Base-by-base conservation (phyloP, 2,888 invertebrate species). In the Incurvaria masculella region DNA sequence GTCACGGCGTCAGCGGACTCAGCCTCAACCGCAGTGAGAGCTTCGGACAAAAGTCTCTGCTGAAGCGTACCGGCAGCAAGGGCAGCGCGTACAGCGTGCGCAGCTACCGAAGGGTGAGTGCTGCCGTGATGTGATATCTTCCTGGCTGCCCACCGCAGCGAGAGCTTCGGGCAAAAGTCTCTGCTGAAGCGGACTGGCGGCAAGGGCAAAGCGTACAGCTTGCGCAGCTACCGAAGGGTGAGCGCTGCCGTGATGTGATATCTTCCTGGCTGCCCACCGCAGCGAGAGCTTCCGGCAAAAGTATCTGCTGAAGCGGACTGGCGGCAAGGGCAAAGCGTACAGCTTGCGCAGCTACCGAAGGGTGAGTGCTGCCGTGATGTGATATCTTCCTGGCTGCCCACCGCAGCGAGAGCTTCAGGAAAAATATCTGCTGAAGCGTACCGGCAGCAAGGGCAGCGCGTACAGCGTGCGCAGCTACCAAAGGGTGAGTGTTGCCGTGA, bases 1-100 rank as follows among this genome's bases (percentile, higher is more conserved):
- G 78, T 10, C 80, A 80, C 47, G 80, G 80, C 2, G 61, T 81
- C 49, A 80, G 80, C 53, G 79, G 80, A 1, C 63, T 81, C 16
- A 81, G 79, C 49, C 67, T 82, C 1, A 79, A 75, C 50, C 65
- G 81, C 26, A 65, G 73, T 2, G 68, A 79, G 56, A 76, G 76
- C 49, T 60, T 81, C 42, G 81, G 69, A 42, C 80, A 81, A 49
- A 65, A 76, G 2, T 66, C 78, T 2, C 49, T 74, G 50, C 56
- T 79, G 0, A 76, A 76, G 52, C 63, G 79, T 2, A 78, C 76
- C 0, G 61, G 73, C 48, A 79, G 79, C 55, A 76, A 75, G 59
- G 74, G 78, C 52, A 79, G 79, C 45, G 76, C 76, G 0, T 73
- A 75, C 62, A 79, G 76, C 52, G 62, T 74, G 1, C 63, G 74